These are phyloP conservation scores for Matsumurasca onukii DNA, from an alignment of 1,140 invertebrate genomes.

Conservation along the genomic window DNA sequence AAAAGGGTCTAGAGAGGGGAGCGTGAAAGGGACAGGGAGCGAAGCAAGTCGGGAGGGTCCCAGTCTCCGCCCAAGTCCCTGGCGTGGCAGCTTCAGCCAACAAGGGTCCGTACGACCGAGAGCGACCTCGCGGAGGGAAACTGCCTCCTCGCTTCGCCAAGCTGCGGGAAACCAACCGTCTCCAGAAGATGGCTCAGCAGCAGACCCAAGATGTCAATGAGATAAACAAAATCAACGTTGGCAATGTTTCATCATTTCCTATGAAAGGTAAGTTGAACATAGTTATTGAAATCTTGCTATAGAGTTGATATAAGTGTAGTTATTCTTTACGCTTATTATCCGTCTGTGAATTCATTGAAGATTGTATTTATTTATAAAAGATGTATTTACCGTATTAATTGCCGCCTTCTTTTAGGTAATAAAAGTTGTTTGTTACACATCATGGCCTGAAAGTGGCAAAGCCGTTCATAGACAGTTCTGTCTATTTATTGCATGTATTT, in stretches of 20 bases:
- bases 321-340: no score
- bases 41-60: slow-evolving; percentile 4
- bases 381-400: no score
- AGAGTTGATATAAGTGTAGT: neutral
- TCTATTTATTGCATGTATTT: no score
- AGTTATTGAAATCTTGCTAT: neutral
- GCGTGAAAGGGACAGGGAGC: neutral
- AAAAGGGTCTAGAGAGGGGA: slow-evolving; percentile 50
- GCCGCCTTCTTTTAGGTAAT: no score
- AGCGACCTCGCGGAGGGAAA: slow-evolving; percentile 47
- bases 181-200: slow-evolving; percentile 49
- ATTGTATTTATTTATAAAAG: no score
- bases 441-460: no score
- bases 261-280: slow-evolving; percentile 51
- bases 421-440: no score
- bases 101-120: slow-evolving; percentile 11
- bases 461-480: no score
- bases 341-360: no score
- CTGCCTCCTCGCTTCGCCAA: slow-evolving; percentile 81
- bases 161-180: slow-evolving; percentile 59
- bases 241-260: slow-evolving; percentile 44
- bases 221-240: slow-evolving; percentile 50
- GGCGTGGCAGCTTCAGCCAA: neutral
- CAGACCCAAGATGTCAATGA: slow-evolving; percentile 49
- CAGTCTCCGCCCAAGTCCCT: neutral